Conservation (phyloP, 2,797 vertebrate species). For the Leptoclinus maculatus region DNA sequence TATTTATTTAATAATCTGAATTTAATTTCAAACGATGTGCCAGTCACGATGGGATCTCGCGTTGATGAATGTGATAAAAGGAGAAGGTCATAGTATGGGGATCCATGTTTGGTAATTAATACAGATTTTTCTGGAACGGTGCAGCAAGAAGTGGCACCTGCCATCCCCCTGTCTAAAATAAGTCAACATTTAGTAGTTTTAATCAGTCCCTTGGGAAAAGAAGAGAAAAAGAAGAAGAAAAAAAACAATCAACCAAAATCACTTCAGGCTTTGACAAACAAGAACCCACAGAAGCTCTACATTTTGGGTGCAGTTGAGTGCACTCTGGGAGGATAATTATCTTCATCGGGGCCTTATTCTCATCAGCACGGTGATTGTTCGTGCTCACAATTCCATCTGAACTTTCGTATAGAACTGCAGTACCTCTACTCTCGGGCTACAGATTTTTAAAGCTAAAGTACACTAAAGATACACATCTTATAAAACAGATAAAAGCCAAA, state of each 20-base stretch:
- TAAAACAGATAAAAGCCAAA: neutral
- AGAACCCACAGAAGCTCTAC: constrained; percentile 15
- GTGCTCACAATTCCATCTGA: constrained; percentile 18
- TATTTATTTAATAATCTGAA: constrained; percentile 60
- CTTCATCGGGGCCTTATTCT: constrained; percentile 33
- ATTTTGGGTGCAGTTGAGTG: constrained; percentile 34
- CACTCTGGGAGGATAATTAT: constrained; percentile 43
- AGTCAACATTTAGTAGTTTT: neutral
- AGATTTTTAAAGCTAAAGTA: neutral
- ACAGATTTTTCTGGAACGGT: constrained; percentile 11
- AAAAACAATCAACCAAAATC: neutral
- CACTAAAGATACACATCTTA: neutral
- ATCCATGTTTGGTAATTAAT: constrained; percentile 35
- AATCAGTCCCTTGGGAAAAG: neutral
- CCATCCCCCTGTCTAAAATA: neutral
- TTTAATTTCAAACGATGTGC: constrained; percentile 64
- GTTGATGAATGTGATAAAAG: constrained; percentile 47
- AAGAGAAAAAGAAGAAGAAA: neutral
- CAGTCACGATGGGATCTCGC: constrained; percentile 28
- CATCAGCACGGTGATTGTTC: constrained; percentile 32
- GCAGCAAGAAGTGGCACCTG: neutral
- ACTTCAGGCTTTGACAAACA: constrained; percentile 24
- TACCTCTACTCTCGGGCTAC: neutral
- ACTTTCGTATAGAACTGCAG: neutral
- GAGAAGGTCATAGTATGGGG: constrained; percentile 10